Percentiles rank a stretch among this genome's conserved stretches.
phyloP scores from a whole-genome alignment of 2,797 vertebrate species.

The Hippoglossus hippoglossus region DNA sequence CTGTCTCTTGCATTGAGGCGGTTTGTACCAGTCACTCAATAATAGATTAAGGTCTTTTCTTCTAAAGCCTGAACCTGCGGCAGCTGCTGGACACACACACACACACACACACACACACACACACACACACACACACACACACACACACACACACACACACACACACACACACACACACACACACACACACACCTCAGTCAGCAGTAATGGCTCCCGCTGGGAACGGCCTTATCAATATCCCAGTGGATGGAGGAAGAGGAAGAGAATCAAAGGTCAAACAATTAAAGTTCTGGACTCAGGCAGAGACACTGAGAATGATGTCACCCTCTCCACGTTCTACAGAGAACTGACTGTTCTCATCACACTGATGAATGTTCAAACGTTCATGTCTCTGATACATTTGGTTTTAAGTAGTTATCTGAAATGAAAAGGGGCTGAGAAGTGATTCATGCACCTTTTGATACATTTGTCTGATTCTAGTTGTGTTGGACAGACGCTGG shows the following conservation, averaged over 20 bases:
- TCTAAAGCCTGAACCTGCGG: conserved; percentile 37
- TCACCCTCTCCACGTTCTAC: not conserved
- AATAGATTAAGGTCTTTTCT: conserved; percentile 49
- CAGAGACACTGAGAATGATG: conserved; percentile 5
- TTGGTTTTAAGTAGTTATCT: too few species aligned
- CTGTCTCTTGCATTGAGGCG: conserved; percentile 1
- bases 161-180: conserved; percentile 17
- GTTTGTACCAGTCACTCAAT: conserved; percentile 33
- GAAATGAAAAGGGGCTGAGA: too few species aligned
- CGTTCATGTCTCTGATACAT: too few species aligned
- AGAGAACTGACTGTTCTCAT: too few species aligned
- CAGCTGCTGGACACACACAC: conserved; percentile 19
- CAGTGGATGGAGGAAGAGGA: conserved; percentile 22
- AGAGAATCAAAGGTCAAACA: conserved; percentile 51
- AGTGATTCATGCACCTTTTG: too few species aligned
- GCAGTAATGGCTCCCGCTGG: conserved; percentile 50
- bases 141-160: conserved; percentile 4
- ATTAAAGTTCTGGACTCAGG: conserved; percentile 29
- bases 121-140: conserved; percentile 9
- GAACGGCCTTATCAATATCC: conserved; percentile 49
- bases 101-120: not conserved
- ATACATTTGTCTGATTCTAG: too few species aligned
- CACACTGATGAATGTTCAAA: too few species aligned
- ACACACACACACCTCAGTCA: conserved; percentile 15
- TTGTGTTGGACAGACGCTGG: too few species aligned